Evolutionary conservation across 2,888 invertebrate genomes (phyloP).

Genomic region (Metallyticus violacea): DNA sequence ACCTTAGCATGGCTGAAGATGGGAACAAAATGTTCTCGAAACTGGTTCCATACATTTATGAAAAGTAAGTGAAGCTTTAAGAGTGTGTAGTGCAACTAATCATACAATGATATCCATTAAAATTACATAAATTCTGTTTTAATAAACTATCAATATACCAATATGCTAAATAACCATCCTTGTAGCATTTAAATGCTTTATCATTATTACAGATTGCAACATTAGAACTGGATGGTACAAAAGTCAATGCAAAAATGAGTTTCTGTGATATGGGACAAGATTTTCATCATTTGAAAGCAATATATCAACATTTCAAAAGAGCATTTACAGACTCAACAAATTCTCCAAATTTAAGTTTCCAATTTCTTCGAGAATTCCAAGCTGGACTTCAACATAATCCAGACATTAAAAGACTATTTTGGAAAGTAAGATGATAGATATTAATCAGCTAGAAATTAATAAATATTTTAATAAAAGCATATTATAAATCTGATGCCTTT

Average conservation of each 20-base stretch:
- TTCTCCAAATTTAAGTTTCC: neutral
- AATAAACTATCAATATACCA: no score
- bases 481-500: no score
- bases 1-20: no score
- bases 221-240: neutral
- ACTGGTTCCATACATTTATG: no score
- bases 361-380: slow-evolving; percentile 1
- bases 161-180: no score
- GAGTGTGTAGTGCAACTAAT: no score
- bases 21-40: no score
- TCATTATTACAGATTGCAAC: neutral
- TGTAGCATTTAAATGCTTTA: no score
- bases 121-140: no score
- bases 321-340: neutral
- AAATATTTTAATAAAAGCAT: neutral
- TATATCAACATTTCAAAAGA: neutral
- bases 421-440: neutral
- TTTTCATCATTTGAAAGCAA: neutral
- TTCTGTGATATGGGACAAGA: neutral
- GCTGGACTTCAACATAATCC: neutral
- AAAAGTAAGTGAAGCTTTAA: no score
- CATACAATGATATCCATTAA: no score
- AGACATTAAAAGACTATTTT: slow-evolving; percentile 10
- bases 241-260: neutral
- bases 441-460: neutral